Evolutionary conservation across 2,888 invertebrate species (phyloP), one percentile per base, ranked within the genome.

Genomic region (Nemoura dubitans): DNA sequence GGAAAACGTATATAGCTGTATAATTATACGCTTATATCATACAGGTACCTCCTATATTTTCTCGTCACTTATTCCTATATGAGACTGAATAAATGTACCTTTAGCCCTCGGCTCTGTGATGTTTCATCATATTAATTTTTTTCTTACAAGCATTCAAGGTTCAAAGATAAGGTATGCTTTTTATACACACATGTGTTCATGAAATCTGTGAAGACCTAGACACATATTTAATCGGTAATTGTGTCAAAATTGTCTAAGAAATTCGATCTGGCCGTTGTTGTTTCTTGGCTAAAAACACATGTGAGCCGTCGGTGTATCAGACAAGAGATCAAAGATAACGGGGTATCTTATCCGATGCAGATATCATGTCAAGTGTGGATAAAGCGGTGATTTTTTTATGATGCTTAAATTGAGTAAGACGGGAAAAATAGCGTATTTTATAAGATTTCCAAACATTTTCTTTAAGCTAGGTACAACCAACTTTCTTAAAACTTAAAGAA

Each of bases 171-270:
- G 81, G 81, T 21, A 29, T n/a, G 0, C 1, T 26, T 76, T 76
- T 7, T 14, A 59, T 59, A 7, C 14, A 21, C 14, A 59, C 16
- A 26, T 78, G 78, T 30, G 81, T 6, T 81, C 7, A 81, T 81
- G 81, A 81, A 81, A 81, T 81, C 14, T 30, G 1, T 27, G 27
- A 14, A 84, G 84, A 84, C 84, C 84, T 84, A 84, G 84, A 84
- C 84, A 43, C 59, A 84, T 26, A 43, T 83, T 81, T 84, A 30
- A 84, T 84, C 84, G 26, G 59, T 28, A 76, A 26, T 84, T 84
- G 84, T 76, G 84, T 84, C 84, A 84, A 84, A 84, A 84, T 84
- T 76, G 0, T 76, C 16, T 21, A 36, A 36, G 36, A 59, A 59
- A 7, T 59, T 21, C 21, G 21, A 59, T 10, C 21, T 7, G 2